These are phyloP conservation scores for Bombus haemorrhoidalis DNA, from an alignment of 1,140 invertebrate species.

Conservation along the genomic window DNA sequence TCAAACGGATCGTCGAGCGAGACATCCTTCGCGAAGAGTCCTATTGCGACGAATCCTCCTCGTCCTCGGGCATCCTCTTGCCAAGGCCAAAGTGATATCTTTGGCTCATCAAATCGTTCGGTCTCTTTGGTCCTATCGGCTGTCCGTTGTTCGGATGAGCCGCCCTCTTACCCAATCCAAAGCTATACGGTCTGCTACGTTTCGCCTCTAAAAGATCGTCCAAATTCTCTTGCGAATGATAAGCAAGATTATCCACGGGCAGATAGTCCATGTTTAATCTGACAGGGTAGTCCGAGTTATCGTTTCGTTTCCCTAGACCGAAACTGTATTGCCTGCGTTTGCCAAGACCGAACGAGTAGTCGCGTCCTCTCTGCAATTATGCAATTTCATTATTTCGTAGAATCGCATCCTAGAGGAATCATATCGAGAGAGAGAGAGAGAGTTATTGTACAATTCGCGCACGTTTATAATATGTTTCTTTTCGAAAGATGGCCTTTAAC, in stretches of 20 bases:
- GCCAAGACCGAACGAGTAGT: conserved; percentile 85
- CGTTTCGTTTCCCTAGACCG: conserved; percentile 80
- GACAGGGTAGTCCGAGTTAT: conserved; percentile 46
- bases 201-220: conserved; percentile 66
- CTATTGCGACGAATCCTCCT: conserved; percentile 57
- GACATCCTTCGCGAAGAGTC: neutral
- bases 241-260: conserved; percentile 45
- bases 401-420: too few relatives aligned
- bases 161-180: conserved; percentile 78
- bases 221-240: conserved; percentile 45
- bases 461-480: too few relatives aligned
- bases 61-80: conserved; percentile 73
- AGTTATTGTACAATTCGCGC: too few relatives aligned
- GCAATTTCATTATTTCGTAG: too few relatives aligned
- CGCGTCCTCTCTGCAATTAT: conserved; percentile 67
- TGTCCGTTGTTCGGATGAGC: conserved; percentile 29
- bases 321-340: conserved; percentile 83
- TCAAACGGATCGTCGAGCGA: neutral
- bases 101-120: conserved; percentile 56
- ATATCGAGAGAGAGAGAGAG: too few relatives aligned
- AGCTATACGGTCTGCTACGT: conserved; percentile 71
- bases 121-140: conserved; percentile 50
- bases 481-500: too few relatives aligned
- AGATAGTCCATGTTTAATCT: conserved; percentile 48
- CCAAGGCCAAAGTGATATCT: conserved; percentile 78